Evolutionary conservation across 2,797 vertebrate species (phyloP), one percentile per base, ranked within the genome.

Genomic region (Australoheros facetus): DNA sequence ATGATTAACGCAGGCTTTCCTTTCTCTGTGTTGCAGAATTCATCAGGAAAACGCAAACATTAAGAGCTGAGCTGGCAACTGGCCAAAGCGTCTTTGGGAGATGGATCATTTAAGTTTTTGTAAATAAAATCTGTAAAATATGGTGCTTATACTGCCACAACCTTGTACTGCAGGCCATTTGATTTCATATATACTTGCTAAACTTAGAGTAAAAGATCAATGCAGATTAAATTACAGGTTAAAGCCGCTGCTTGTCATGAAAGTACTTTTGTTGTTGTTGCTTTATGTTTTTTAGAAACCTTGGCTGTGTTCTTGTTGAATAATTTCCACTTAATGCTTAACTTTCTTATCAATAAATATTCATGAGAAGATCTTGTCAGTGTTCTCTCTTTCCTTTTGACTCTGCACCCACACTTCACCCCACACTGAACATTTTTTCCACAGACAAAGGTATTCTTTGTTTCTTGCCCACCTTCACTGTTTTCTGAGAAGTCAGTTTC

Each of bases 21-120:
- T 69, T 59, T 34, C 23, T 83, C 30, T 83, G 12, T 85, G 53
- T 80, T 87, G 12, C 88, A 92, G 91, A 58, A 64, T 7, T 82
- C 81, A 45, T 2, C 66, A 39, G 73, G 55, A 48, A 84, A 89
- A 16, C 28, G 16, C 8, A 56, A 34, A 4, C 11, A 69, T 60
- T 77, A 77, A 88, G 19, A 72, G 45, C 45, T 34, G 73, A 66
- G 7, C 11, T 5, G 23, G 58, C 1, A 13, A 11, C 39, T 14
- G 6, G 48, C 34, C 51, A 62, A 62, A 34, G 0, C 19, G 5
- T 39, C 37, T 28, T 56, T 56, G 17, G 21, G 42, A 66, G 23
- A 30, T 32, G 21, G 28, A 7, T 16, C 37, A 21, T 71, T 57
- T 51, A 28, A 4, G 13, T 11, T 62, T 64, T 26, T 78, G 28